Evolutionary conservation across 2,888 invertebrate genomes (phyloP).

Genomic region (Escarpia spicata): DNA sequence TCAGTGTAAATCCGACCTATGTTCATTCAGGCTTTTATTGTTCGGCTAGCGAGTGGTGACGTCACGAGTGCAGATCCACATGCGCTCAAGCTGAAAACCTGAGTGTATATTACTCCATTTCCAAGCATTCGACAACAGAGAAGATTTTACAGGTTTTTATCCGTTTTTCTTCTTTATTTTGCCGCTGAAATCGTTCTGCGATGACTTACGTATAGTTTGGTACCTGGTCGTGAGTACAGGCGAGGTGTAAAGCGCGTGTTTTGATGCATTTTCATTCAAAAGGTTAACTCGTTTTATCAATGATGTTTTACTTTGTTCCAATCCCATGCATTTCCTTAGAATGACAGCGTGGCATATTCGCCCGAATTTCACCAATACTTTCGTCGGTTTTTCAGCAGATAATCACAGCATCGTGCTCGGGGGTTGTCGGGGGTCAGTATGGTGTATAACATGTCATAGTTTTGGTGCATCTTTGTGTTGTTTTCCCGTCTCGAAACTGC

Average conservation of each 20-base stretch:
- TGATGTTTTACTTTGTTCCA: conserved; percentile 16
- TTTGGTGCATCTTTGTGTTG: conserved; percentile 12
- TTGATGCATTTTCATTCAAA: conserved; percentile 13
- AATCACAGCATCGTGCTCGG: background rate
- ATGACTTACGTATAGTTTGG: background rate
- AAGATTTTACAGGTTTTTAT: conserved; percentile 16
- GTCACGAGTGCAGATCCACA: conserved; percentile 16
- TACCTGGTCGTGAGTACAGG: conserved; percentile 4
- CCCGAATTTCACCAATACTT: background rate
- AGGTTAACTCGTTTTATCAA: conserved; percentile 16
- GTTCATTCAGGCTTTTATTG: conserved; percentile 13
- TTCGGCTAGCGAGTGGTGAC: conserved; percentile 3
- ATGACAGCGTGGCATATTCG: conserved; percentile 11
- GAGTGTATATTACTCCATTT: conserved; percentile 13
- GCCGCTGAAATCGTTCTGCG: background rate
- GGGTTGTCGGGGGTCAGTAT: background rate
- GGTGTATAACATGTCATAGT: background rate
- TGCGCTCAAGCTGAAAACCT: conserved; percentile 13
- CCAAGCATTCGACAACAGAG: conserved; percentile 13
- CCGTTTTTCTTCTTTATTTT: background rate
- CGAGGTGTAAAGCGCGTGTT: background rate
- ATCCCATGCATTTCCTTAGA: conserved; percentile 13
- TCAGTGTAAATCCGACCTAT: conserved; percentile 16
- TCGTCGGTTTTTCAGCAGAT: conserved; percentile 3
- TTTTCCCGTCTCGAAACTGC: background rate